Conservation (phyloP, 2,797 vertebrate genomes). For the Xyrichtys novacula region DNA sequence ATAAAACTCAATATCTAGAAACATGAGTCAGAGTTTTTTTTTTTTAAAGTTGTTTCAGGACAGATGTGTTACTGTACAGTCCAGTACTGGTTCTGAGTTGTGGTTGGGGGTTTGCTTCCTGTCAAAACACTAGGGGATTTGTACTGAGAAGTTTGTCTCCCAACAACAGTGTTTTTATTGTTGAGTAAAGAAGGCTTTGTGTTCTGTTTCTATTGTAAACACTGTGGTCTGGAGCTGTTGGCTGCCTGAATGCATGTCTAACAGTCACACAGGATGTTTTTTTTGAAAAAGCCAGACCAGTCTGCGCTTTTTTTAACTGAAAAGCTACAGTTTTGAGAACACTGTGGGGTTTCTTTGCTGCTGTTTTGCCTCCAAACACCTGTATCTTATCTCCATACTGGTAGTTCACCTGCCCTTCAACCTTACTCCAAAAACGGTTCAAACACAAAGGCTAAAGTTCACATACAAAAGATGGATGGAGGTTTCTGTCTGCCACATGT, state of each 20-base stretch:
- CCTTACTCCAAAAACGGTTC: slow-evolving; percentile 32
- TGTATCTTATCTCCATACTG: slow-evolving; percentile 36
- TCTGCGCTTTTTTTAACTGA: slow-evolving; percentile 19
- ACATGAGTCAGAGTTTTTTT: neutral
- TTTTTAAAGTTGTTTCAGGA: neutral
- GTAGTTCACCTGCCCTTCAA: slow-evolving; percentile 46
- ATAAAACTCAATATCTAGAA: neutral
- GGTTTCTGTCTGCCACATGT: neutral
- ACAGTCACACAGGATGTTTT: slow-evolving; percentile 21
- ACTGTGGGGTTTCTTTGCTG: neutral
- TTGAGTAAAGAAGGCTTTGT: slow-evolving; percentile 34
- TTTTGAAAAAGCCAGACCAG: neutral
- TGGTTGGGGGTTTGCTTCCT: neutral
- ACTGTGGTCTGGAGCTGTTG: neutral
- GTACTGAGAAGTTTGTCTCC: slow-evolving; percentile 22
- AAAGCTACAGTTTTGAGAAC: slow-evolving; percentile 15
- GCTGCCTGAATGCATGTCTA: neutral
- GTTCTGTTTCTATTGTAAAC: slow-evolving; percentile 61
- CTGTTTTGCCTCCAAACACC: slow-evolving; percentile 48
- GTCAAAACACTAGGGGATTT: slow-evolving; percentile 1
- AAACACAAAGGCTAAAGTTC: slow-evolving; percentile 49
- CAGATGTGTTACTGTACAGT: neutral
- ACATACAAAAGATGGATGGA: slow-evolving; percentile 1
- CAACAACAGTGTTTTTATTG: slow-evolving; percentile 38
- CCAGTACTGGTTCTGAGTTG: neutral